Percentiles rank a stretch among this genome's conserved stretches.
Conservation (phyloP, 1,140 invertebrate species). For the Atta colombica region DNA sequence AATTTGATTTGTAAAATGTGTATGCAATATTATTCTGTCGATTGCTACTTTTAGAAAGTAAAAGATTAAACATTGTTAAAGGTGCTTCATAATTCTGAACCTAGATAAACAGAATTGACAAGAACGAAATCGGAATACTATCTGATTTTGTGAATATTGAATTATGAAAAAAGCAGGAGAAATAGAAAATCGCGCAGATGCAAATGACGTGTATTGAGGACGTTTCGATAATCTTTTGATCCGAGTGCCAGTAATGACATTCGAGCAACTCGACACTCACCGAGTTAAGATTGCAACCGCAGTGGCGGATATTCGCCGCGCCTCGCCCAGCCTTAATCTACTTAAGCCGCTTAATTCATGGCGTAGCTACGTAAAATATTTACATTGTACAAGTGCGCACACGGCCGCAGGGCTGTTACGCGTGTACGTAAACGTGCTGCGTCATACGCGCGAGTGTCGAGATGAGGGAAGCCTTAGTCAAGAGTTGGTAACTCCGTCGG, state of each 20-base stretch:
- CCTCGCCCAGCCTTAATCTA: conserved; percentile 81
- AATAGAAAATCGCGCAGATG: neutral
- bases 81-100: neutral
- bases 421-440: conserved; percentile 62
- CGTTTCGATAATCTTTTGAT: conserved; percentile 42
- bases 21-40: neutral
- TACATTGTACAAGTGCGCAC: conserved; percentile 75
- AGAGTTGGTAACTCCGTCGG: conserved; percentile 82
- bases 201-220: neutral
- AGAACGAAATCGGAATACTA: neutral
- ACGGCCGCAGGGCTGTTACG: conserved; percentile 56
- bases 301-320: conserved; percentile 56
- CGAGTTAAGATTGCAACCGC: conserved; percentile 69
- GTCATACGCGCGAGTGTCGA: conserved; percentile 56
- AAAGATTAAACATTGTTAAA: neutral
- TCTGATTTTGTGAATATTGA: neutral
- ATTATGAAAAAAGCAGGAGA: neutral
- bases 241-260: conserved; percentile 32
- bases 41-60: neutral
- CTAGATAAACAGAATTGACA: neutral
- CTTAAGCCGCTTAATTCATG: conserved; percentile 85
- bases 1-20: neutral
- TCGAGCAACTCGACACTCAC: conserved; percentile 34
- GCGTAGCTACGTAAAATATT: conserved; percentile 86
- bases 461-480: conserved; percentile 80